Evolutionary conservation across 2,113 vertebrate species (phyloP).

Genomic region (Fukomys damarensis): DNA sequence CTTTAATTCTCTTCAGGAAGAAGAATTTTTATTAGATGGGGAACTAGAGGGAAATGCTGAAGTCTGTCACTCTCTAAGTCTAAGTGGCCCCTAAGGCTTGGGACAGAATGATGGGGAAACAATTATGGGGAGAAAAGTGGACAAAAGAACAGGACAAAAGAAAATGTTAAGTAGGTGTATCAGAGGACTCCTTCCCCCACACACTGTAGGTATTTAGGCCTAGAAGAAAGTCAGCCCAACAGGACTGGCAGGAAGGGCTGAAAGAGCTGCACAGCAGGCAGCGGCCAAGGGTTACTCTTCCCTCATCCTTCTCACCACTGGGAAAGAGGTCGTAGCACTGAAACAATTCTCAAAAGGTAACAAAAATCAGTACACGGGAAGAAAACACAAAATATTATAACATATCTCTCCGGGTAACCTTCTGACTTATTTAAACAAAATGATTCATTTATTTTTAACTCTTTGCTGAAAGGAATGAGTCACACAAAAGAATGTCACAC

Average conservation of each 20-base stretch:
- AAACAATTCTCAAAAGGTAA: background rate
- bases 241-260: background rate
- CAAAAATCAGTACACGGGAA: background rate
- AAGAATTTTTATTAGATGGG: background rate
- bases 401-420: constrained; percentile 44
- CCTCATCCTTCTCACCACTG: background rate
- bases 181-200: background rate
- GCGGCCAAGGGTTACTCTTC: background rate
- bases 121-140: background rate
- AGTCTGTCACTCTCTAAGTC: background rate
- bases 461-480: background rate
- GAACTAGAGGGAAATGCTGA: background rate
- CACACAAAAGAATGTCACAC: constrained; percentile 76
- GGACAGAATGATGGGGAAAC: background rate
- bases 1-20: background rate
- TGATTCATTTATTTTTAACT: constrained; percentile 50
- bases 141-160: constrained; percentile 19
- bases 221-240: background rate
- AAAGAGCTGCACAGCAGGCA: background rate
- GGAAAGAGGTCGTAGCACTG: background rate
- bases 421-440: constrained; percentile 59
- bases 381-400: constrained; percentile 40
- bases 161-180: background rate
- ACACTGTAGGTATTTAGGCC: background rate
- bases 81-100: background rate